A percentile compares a stretch with the other conserved stretches of the same genome.
Evolutionary conservation across 1,140 invertebrate genomes (phyloP).

Genomic region (Procambarus clarkii): DNA sequence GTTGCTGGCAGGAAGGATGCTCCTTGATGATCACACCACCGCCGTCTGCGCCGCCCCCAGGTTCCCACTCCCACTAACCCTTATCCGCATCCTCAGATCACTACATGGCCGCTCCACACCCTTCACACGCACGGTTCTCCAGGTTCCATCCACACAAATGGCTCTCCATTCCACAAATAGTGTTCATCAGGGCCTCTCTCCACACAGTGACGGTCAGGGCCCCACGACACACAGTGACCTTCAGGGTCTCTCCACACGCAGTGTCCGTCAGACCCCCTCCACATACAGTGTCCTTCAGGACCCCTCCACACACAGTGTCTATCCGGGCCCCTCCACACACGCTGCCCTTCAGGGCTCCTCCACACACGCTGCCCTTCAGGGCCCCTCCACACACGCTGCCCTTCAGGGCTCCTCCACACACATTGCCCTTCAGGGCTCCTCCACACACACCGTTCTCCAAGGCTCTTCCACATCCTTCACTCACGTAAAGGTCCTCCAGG

Average conservation of each 20-base stretch:
- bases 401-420: not conserved
- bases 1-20: not conserved
- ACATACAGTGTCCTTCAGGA: too few relatives aligned
- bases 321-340: too few relatives aligned
- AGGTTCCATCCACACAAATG: too few relatives aligned
- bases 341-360: too few relatives aligned
- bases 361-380: not conserved
- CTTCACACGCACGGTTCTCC: too few relatives aligned
- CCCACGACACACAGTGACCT: too few relatives aligned
- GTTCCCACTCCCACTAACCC: conserved; percentile 14
- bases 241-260: too few relatives aligned
- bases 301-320: too few relatives aligned
- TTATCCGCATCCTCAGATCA: conserved; percentile 16
- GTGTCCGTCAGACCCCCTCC: too few relatives aligned
- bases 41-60: not conserved
- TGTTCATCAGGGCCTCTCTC: too few relatives aligned
- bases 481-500: not conserved
- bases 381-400: not conserved
- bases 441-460: not conserved
- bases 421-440: not conserved
- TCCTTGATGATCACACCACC: not conserved
- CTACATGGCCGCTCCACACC: not conserved
- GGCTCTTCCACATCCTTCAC: not conserved
- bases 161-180: too few relatives aligned
- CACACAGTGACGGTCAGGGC: too few relatives aligned